A percentile compares a stretch with the other conserved stretches of the same genome.
Conservation (phyloP, 2,113 vertebrate genomes). For the Plecturocebus donacophilus region DNA sequence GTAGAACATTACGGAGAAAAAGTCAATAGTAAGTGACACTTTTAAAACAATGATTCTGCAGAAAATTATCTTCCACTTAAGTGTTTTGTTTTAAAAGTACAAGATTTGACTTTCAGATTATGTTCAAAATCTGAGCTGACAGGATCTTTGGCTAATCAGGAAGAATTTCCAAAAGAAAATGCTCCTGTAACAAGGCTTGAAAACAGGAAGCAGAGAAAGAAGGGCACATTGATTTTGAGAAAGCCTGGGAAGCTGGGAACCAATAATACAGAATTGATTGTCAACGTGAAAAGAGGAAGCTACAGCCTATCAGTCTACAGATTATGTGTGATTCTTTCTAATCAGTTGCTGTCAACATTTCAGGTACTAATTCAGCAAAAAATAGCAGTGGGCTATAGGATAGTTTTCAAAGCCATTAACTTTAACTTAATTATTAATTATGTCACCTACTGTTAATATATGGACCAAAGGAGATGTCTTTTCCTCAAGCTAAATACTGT, state of each 20-base stretch:
- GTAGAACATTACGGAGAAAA: not conserved
- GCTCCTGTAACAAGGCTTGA: not conserved
- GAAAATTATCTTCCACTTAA: not conserved
- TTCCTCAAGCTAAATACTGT: not conserved
- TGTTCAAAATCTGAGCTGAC: not conserved
- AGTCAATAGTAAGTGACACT: not conserved
- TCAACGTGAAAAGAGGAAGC: not conserved
- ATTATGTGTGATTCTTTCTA: not conserved
- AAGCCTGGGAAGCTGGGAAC: no score
- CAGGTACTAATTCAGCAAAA: not conserved
- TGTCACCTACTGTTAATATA: no score
- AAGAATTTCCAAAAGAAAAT: not conserved
- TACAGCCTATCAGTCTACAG: not conserved
- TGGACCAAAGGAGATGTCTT: not conserved
- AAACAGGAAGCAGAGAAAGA: not conserved
- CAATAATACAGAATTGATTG: rapidly evolving
- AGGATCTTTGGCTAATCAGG: not conserved
- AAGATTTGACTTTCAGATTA: not conserved
- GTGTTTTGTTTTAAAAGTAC: not conserved
- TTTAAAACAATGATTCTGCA: not conserved
- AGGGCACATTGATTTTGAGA: not conserved
- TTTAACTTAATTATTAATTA: not conserved
- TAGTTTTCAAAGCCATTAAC: not conserved
- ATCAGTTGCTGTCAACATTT: rapidly evolving
- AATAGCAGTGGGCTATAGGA: no score